Percentiles rank a stretch among this genome's conserved stretches.
Conservation (phyloP, 2,888 invertebrate species). For the Eilema griseolum region DNA sequence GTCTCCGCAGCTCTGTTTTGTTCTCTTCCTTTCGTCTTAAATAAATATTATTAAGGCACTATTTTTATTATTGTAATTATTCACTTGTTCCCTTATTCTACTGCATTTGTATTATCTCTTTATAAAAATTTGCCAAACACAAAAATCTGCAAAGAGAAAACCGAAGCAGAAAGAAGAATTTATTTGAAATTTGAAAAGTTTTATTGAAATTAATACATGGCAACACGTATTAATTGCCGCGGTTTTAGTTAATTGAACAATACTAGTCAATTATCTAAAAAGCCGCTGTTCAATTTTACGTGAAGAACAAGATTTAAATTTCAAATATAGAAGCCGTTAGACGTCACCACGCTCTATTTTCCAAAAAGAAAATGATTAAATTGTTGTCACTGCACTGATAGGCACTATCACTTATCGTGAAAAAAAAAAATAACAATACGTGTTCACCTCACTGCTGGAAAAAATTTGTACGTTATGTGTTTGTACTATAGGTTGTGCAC, state of each 20-base stretch:
- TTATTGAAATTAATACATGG: slow-evolving; percentile 38
- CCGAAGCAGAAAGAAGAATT: slow-evolving; percentile 76
- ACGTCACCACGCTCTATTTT: slow-evolving; percentile 69
- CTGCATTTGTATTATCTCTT: slow-evolving; percentile 52
- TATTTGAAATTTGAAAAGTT: slow-evolving; percentile 60
- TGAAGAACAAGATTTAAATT: slow-evolving; percentile 62
- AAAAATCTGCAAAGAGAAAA: slow-evolving; percentile 82
- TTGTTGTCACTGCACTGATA: slow-evolving; percentile 67
- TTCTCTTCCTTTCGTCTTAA: slow-evolving; percentile 70
- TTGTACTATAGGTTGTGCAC: slow-evolving; percentile 85
- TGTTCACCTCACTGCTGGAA: slow-evolving; percentile 79
- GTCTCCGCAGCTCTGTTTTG: slow-evolving; percentile 78
- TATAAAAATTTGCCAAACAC: slow-evolving; percentile 56
- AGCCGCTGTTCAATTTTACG: slow-evolving; percentile 68
- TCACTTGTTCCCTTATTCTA: slow-evolving; percentile 80
- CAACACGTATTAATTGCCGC: slow-evolving; percentile 47
- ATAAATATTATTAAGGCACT: slow-evolving; percentile 81
- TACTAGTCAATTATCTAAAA: slow-evolving; percentile 74
- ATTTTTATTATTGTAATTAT: slow-evolving; percentile 67
- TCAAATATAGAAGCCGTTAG: slow-evolving; percentile 58
- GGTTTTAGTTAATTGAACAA: slow-evolving; percentile 77
- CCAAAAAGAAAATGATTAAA: slow-evolving; percentile 43
- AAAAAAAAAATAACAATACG: slow-evolving; percentile 61
- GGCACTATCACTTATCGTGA: slow-evolving; percentile 77
- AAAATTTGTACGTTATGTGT: slow-evolving; percentile 82